These are phyloP conservation scores for Beaufortia kweichowensis DNA, from an alignment of 2,113 vertebrate species.

Conservation along the genomic window DNA sequence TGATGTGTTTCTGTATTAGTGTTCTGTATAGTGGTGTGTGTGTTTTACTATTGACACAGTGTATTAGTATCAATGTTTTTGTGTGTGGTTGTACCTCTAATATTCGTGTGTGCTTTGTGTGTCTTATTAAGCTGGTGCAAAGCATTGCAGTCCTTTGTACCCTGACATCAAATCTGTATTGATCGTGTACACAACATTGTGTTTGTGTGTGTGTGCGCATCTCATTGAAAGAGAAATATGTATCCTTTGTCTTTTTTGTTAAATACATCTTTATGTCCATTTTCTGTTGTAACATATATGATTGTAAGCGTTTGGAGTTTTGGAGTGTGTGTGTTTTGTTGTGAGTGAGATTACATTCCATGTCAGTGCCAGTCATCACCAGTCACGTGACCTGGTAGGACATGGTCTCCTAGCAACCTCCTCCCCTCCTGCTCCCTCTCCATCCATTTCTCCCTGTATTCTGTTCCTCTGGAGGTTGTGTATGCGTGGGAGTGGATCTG, in stretches of 20 bases:
- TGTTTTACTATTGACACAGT: not conserved
- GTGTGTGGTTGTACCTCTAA: not conserved
- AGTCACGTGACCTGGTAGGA: constrained; percentile 48
- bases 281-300: not conserved
- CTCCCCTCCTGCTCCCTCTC: constrained; percentile 28
- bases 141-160: not conserved
- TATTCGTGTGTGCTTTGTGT: not conserved
- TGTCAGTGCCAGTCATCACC: constrained; percentile 45
- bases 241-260: not conserved
- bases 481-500: constrained; percentile 26
- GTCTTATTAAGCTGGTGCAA: not conserved
- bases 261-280: not conserved
- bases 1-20: not conserved
- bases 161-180: no score
- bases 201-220: no score
- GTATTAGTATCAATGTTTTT: not conserved
- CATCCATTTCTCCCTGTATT: constrained; percentile 20
- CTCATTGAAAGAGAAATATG: not conserved
- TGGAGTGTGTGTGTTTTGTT: constrained; percentile 15
- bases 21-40: not conserved
- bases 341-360: constrained; percentile 42
- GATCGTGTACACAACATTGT: not conserved
- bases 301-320: not conserved
- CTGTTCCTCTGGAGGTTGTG: constrained; percentile 7
- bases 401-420: constrained; percentile 54